Evolutionary conservation across 2,888 invertebrate species (phyloP).

Genomic region (Trichopria drosophilae): DNA sequence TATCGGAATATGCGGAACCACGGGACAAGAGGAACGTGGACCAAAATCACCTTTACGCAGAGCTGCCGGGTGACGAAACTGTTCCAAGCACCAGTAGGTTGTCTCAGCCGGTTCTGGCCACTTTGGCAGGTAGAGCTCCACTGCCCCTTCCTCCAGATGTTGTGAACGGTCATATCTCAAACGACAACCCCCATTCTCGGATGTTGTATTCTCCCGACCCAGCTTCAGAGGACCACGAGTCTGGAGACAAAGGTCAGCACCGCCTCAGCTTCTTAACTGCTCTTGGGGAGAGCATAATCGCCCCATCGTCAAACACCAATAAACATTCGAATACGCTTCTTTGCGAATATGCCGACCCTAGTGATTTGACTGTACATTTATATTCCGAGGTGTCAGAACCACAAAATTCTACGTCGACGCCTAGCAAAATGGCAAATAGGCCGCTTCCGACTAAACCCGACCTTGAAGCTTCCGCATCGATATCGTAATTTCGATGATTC

Average conservation of each 20-base stretch:
- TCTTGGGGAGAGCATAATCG: conserved; percentile 63
- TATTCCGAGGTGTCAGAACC: conserved; percentile 63
- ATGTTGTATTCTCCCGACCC: no score
- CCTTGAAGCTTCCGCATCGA: conserved; percentile 44
- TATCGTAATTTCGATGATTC: conserved; percentile 19
- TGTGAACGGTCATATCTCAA: conserved; percentile 43
- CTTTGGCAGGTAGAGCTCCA: conserved; percentile 46
- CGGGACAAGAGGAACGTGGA: conserved; percentile 51
- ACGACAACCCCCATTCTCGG: conserved; percentile 34
- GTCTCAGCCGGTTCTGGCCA: conserved; percentile 46
- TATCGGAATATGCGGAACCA: conserved; percentile 61
- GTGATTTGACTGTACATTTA: conserved; percentile 61
- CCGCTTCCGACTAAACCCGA: conserved; percentile 72
- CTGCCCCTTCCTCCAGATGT: conserved; percentile 52
- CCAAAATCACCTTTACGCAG: conserved; percentile 66
- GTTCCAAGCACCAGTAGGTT: conserved; percentile 58
- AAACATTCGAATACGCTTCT: conserved; percentile 55
- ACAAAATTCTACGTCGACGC: conserved; percentile 55
- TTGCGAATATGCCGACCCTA: conserved; percentile 64
- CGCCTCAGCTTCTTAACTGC: conserved; percentile 66
- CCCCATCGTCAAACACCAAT: conserved; percentile 37
- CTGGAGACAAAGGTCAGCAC: conserved; percentile 47
- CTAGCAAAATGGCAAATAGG: conserved; percentile 67
- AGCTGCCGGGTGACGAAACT: conserved; percentile 62
- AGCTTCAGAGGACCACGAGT: not conserved